Base-by-base conservation (phyloP, 2,888 invertebrate genomes). In the Toxonevra muliebris region DNA sequence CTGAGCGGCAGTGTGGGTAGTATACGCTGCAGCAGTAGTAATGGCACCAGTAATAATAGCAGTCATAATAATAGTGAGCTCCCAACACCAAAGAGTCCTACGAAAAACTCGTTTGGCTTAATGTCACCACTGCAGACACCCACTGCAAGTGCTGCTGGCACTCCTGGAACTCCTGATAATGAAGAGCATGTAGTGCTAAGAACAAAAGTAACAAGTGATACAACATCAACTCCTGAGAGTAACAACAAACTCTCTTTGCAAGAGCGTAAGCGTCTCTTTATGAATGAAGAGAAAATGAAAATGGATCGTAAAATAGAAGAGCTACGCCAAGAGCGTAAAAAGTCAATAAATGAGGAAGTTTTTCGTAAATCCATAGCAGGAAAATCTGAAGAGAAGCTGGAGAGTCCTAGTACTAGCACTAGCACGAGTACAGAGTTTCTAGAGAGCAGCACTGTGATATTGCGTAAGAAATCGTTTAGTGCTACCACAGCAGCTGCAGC, bases 391-490 rank as follows among this genome's bases (percentile, higher is more conserved):
- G 71, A 73, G 40, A 67, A 69, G 20, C 65, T 43, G 11, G 71
- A 70, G 17, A 11, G 19, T 1, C 41, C 19, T 53, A 12, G 11
- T n/a, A 17, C 53, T 12, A n/a, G n/a, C n/a, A 64, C 73, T n/a
- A 58, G 70, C 1, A 70, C 71, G 3, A 55, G 69, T 43, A 75
- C 75, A 7, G 69, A 72, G 7, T 59, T 59, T 11, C 55, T 48
- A 0, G n/a, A 41, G 11, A 71, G 71, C 12, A 75, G 72, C 64
- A 75, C 74, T 3, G 85, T 85, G 10, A 76, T 85, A 53, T 69
- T 85, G 61, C 81, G 85, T 40, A 84, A 84, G 68, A 85, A 85
- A 71, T 82, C 85, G 7, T 81, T 84, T 70, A 74, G 73, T 13
- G 70, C 66, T 17, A 67, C 68, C 41, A 55, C 69, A 59, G 65